Base-by-base conservation (phyloP, 2,888 invertebrate genomes). In the Busseola fusca region DNA sequence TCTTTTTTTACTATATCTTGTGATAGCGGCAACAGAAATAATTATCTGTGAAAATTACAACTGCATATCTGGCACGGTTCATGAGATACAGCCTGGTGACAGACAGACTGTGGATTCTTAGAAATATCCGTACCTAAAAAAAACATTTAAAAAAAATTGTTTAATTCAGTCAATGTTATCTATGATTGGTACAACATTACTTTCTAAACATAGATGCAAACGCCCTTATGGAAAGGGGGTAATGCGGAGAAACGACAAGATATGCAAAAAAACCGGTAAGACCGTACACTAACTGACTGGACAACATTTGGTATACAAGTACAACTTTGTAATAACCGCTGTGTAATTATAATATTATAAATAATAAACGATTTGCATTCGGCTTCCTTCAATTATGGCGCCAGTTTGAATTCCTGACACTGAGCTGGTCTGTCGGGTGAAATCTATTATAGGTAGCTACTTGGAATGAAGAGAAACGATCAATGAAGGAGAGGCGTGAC, bases 331-430 rank as follows among this genome's bases (percentile, higher is more conserved):
- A 69, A 66, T 82, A 80, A 74, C 75, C 58, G 68, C 74, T 59
- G 79, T 72, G 84, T 87, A 87, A 87, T 88, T 87, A 90, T 89
- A 91, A 92, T 93, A 92, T 92, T 91, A 92, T 91, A 91, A 91
- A 93, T 93, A 92, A 91, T 91, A 91, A 88, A 89, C 91, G 88
- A 92, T 91, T 91, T 91, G 89, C 89, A 89, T 84, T 90, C 86
- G 84, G 88, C 85, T 89, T 89, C 87, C 89, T 87, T 87, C 88
- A 88, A 90, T 90, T 90, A 90, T 85, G 79, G 78, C 79, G 82
- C 69, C 56, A 70, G 65, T 73, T 84, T 73, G 76, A 82, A 82
- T 84, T 82, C 82, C 84, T 79, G 76, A 73, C 78, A 62, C 57
- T 14, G 56, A 74, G 72, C 77, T 63, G 72, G 76, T 78, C 62